Evolutionary conservation across 2,113 vertebrate genomes (phyloP), one percentile per base, ranked within the genome.

Genomic region (Corydoras sp.): DNA sequence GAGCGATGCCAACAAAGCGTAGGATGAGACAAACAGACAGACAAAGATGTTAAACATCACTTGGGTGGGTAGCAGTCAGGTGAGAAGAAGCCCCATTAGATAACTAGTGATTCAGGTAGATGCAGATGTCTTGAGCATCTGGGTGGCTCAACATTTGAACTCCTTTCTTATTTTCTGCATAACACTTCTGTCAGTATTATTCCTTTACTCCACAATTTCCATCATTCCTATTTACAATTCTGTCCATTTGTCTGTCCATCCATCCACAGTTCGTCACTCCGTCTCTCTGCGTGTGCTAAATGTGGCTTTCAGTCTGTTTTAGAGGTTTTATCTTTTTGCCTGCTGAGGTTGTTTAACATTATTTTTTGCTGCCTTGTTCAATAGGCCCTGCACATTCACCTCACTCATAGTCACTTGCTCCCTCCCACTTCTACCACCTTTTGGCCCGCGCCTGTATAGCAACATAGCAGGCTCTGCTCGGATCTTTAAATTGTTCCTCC

Each of bases 31-130:
- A 73, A 61, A 53, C 72, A 73, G 72, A 43, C 58, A 68, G 65
- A 62, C 65, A 74, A 73, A 67, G 72, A 73, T 68, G 81, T 35
- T 0, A 13, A 80, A n/a, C 62, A 73, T 67, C 66, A 71, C 48
- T 68, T 72, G 54, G 72, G 32, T 6, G 9, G 71, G 76, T 69
- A 73, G 55, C 73, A 29, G 65, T 71, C 73, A 72, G 78, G 63
- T 76, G 72, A 49, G 65, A 66, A 58, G 59, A 74, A 55, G 76
- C 64, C 9, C 67, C 74, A 79, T 86, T 83, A 85, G 80, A 83
- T 81, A 85, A 82, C 81, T 77, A 82, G 82, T 54, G 54, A 74
- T 65, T 76, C 82, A 83, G 84, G 80, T 83, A 80, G 75, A 74
- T 55, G 49, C 65, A 77, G 61, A 73, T 77, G 75, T 83, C 66